Evolutionary conservation across 2,888 invertebrate genomes (phyloP).

Genomic region (Ophonus ardosiacus): DNA sequence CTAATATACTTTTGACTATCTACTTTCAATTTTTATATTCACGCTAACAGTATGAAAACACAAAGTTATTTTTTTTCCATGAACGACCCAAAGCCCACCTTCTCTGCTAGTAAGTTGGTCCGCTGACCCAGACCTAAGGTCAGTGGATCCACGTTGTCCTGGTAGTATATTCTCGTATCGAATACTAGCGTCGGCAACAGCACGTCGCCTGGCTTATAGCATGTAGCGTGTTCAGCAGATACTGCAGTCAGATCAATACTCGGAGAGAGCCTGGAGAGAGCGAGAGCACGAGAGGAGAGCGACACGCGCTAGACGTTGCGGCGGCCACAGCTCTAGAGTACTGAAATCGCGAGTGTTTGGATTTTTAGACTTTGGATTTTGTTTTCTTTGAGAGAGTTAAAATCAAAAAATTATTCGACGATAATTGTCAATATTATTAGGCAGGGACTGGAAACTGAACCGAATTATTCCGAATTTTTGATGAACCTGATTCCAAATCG

Average conservation of each 20-base stretch:
- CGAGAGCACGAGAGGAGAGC: conserved; percentile 21
- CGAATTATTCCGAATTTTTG: too few relatives aligned
- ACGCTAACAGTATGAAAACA: too few relatives aligned
- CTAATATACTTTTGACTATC: too few relatives aligned
- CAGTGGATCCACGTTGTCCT: conserved; percentile 18
- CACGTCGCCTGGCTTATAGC: conserved; percentile 13
- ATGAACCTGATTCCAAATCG: too few relatives aligned
- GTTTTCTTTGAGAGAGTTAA: background rate
- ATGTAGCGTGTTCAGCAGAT: conserved; percentile 48
- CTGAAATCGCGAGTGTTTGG: background rate
- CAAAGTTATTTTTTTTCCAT: background rate
- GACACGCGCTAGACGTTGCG: background rate
- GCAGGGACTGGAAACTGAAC: too few relatives aligned
- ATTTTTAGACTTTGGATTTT: background rate
- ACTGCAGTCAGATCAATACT: conserved; percentile 61
- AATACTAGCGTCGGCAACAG: conserved; percentile 8
- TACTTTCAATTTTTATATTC: too few relatives aligned
- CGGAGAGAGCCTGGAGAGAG: conserved; percentile 4
- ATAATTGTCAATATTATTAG: too few relatives aligned
- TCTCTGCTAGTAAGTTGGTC: background rate
- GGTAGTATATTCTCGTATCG: background rate
- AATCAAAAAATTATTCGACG: background rate
- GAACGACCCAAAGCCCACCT: background rate
- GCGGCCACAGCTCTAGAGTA: background rate
- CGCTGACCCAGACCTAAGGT: conserved; percentile 50